Percentiles rank a stretch among this genome's conserved stretches.
Conservation (phyloP, 2,888 invertebrate genomes). For the Sminthurinus aureus region DNA sequence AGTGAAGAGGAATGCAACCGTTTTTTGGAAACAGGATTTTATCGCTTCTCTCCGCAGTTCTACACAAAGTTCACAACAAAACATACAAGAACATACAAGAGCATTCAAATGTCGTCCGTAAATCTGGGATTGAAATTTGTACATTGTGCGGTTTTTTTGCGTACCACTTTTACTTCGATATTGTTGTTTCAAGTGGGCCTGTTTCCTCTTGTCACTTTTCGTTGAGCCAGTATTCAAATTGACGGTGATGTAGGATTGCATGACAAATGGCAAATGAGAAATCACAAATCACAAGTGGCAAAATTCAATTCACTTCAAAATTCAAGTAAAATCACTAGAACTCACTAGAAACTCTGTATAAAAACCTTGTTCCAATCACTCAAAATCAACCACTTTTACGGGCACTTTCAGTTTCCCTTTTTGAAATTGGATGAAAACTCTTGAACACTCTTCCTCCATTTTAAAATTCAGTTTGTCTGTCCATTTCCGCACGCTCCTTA, state of each 20-base stretch:
- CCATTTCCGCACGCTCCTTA: no score
- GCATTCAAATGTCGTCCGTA: no score
- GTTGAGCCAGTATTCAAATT: constrained; percentile 24
- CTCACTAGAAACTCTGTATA: background rate
- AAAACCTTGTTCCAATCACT: background rate
- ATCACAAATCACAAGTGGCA: no score
- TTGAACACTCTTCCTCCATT: no score
- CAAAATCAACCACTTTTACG: no score
- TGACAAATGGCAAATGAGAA: no score
- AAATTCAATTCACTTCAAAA: background rate
- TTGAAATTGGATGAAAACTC: no score
- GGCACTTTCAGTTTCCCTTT: no score
- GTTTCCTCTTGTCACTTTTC: constrained; percentile 6
- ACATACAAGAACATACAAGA: background rate
- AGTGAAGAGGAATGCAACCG: constrained; percentile 54
- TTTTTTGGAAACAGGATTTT: constrained; percentile 53
- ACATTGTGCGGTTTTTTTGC: background rate
- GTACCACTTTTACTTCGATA: constrained; percentile 11
- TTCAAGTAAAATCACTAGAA: background rate
- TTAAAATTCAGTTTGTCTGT: no score
- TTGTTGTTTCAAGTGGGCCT: background rate
- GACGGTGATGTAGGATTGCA: constrained; percentile 44
- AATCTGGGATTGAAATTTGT: background rate
- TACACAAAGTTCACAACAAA: background rate
- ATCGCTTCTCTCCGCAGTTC: constrained; percentile 19